phyloP scores from a whole-genome alignment of 2,113 vertebrate genomes.

The Otis tarda region DNA sequence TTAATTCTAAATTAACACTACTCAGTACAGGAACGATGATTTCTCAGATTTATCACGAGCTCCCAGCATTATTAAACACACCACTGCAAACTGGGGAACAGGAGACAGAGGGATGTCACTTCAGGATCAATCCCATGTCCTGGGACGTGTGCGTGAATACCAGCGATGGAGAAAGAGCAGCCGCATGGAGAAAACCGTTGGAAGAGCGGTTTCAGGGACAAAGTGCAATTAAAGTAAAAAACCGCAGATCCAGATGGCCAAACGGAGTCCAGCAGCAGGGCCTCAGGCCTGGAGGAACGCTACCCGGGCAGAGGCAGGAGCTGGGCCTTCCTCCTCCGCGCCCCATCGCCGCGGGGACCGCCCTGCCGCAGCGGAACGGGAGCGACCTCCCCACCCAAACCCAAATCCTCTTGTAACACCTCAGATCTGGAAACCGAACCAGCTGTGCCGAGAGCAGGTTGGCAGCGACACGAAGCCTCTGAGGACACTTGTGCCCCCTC shows the following conservation, averaged over 20 bases:
- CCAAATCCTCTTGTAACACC: neutral
- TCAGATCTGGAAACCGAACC: accelerated
- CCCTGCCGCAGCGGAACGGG: neutral
- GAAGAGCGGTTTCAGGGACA: neutral
- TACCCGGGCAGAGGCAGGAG: neutral
- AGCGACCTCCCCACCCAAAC: neutral
- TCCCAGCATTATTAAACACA: neutral
- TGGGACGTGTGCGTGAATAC: too few relatives aligned
- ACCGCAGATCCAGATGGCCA: neutral
- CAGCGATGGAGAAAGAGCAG: neutral
- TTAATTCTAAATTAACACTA: neutral
- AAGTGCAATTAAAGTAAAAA: neutral
- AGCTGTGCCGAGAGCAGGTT: neutral
- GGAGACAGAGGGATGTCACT: neutral
- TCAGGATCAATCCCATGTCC: neutral
- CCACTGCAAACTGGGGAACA: neutral
- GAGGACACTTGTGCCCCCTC: neutral
- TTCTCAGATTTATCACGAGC: neutral
- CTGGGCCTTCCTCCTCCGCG: neutral
- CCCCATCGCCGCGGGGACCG: neutral
- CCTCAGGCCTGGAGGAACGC: neutral
- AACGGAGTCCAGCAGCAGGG: neutral
- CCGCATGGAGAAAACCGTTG: neutral
- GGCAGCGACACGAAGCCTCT: neutral
- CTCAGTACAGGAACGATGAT: neutral